Percentiles rank a stretch among this genome's conserved stretches.
Evolutionary conservation across 1,140 invertebrate species (phyloP).

Genomic region (Pinna nobilis): DNA sequence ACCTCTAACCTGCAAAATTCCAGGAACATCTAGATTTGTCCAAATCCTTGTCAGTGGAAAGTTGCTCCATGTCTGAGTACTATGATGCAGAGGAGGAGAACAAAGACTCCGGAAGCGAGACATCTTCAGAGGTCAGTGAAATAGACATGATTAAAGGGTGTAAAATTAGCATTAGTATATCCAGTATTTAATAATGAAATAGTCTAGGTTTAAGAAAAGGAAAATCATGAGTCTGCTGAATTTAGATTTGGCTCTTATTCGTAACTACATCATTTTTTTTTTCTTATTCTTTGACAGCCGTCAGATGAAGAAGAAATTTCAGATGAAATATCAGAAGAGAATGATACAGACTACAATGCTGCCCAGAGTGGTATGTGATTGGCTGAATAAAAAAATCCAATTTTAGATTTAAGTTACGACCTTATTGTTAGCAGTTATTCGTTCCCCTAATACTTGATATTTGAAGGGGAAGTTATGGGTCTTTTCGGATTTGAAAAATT

Average conservation of each 20-base stretch:
- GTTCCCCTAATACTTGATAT: too few species aligned
- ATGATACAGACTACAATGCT: slow-evolving; percentile 74
- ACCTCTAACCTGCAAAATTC: background rate
- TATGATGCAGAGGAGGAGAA: slow-evolving; percentile 86
- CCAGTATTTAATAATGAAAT: background rate
- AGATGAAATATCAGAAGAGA: slow-evolving; percentile 81
- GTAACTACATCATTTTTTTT: too few species aligned
- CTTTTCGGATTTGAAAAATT: background rate
- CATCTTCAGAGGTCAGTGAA: slow-evolving; percentile 73
- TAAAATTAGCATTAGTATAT: background rate
- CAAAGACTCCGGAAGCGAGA: slow-evolving; percentile 63
- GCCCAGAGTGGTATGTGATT: slow-evolving; percentile 63
- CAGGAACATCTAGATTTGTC: slow-evolving; percentile 49
- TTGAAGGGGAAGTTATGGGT: background rate
- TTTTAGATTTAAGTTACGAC: too few species aligned
- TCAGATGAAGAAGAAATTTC: slow-evolving; percentile 78
- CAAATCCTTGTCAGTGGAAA: slow-evolving; percentile 79
- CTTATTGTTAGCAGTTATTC: too few species aligned
- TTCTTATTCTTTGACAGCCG: slow-evolving; percentile 46
- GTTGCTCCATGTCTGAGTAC: slow-evolving; percentile 88
- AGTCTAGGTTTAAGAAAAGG: too few species aligned
- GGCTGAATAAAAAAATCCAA: too few species aligned
- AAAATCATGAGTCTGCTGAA: too few species aligned
- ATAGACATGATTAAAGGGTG: background rate
- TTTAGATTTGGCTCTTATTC: too few species aligned